These are phyloP conservation scores for Phacellophora camtschatica DNA, from an alignment of 30 jellyfish, hydroid and myxozoan species.

Conservation along the genomic window DNA sequence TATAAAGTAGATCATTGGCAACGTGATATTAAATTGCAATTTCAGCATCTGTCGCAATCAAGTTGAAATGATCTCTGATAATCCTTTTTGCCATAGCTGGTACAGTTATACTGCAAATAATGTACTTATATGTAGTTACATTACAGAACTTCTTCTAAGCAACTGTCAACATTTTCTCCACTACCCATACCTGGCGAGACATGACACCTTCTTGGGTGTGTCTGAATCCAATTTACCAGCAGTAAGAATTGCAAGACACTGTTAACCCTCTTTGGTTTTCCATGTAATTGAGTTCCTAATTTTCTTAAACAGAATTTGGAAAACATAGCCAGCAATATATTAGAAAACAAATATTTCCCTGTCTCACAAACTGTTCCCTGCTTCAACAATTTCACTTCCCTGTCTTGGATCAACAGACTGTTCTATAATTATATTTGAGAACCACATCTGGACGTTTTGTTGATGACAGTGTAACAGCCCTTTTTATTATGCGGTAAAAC, in stretches of 20 bases:
- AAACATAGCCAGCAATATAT: background rate
- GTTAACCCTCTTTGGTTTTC: background rate
- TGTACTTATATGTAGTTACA: background rate
- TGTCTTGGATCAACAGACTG: background rate
- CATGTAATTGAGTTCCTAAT: background rate
- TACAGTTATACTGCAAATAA: background rate
- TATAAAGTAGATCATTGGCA: background rate
- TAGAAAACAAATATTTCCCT: background rate
- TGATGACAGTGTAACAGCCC: background rate
- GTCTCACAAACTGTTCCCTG: background rate
- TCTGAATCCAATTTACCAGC: background rate
- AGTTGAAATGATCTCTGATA: background rate
- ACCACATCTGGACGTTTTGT: background rate
- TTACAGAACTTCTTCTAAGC: background rate
- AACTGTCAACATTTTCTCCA: background rate
- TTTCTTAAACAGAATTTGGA: background rate
- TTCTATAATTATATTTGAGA: background rate
- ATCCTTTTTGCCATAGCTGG: background rate
- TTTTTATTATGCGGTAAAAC: background rate
- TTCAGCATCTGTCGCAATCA: background rate
- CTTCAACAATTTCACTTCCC: background rate
- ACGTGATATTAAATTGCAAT: background rate
- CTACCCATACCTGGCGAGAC: background rate
- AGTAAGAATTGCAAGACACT: background rate
- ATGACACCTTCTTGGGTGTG: background rate